These are phyloP conservation scores for Eremobia ochroleuca DNA, from an alignment of 2,888 invertebrate genomes.

Conservation along the genomic window DNA sequence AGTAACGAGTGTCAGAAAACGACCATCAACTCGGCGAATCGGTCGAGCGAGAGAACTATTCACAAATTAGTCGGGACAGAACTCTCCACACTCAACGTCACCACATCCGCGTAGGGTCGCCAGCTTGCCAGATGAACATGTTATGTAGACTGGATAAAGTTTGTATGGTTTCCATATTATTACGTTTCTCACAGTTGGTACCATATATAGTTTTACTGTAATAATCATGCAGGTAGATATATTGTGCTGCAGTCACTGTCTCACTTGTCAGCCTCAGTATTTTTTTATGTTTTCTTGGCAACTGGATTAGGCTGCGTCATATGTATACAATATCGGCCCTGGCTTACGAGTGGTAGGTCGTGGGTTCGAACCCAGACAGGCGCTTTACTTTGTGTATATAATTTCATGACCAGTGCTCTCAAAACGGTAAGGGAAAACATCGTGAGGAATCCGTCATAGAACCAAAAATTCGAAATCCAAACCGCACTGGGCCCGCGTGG, in stretches of 20 bases:
- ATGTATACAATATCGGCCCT: too few relatives aligned
- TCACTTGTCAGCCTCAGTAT: not conserved
- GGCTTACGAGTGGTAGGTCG: too few relatives aligned
- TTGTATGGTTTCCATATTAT: not conserved
- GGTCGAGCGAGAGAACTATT: slow-evolving; percentile 80
- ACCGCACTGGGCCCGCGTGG: too few relatives aligned
- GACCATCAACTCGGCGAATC: slow-evolving; percentile 78
- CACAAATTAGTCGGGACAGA: slow-evolving; percentile 84
- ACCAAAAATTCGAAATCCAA: too few relatives aligned
- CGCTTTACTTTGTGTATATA: too few relatives aligned
- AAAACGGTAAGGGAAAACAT: too few relatives aligned
- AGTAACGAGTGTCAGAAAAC: slow-evolving; percentile 79
- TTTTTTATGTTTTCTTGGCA: not conserved
- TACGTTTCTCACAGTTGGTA: not conserved
- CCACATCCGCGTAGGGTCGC: slow-evolving; percentile 78
- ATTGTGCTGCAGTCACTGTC: not conserved
- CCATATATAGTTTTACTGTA: not conserved
- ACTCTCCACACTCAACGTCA: slow-evolving; percentile 79
- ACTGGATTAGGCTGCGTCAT: not conserved
- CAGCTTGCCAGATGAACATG: slow-evolving; percentile 50
- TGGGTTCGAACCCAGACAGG: too few relatives aligned
- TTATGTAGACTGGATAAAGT: slow-evolving; percentile 5
- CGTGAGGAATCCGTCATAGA: too few relatives aligned
- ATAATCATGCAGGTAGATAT: not conserved
- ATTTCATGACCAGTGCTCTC: too few relatives aligned